Base-by-base conservation (phyloP, 2,113 vertebrate species). In the Myotis lucifugus region DNA sequence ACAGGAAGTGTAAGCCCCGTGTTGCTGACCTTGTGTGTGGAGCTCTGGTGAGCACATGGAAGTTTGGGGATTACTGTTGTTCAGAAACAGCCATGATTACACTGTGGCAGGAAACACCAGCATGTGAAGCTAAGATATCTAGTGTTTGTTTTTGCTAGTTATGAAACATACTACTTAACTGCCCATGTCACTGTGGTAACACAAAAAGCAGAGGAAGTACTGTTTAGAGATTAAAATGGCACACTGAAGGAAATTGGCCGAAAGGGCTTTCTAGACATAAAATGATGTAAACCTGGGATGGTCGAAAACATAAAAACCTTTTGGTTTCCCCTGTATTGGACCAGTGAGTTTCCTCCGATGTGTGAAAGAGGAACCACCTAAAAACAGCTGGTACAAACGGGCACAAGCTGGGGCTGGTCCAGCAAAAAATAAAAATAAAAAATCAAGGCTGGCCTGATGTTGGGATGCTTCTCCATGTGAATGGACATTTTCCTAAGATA, bases 111-210 rank as follows among this genome's bases (percentile, higher is more conserved):
- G 88, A 90, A 83, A 95, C 83, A 67, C 34, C 52, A 88, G 85
- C 40, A 4, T 46, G 82, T 70, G 94, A 97, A 84, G 94, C 92
- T 78, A 92, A 89, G 85, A 88, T 96, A 96, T 97, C 96, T 85
- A 78, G 77, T 59, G 42, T 23, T 21, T 67, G 52, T 87, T 93
- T 97, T 95, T 95, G 96, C 97, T 4, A 89, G 52, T 95, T 86
- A 19, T 40, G 76, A 86, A 94, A 67, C 89, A 95, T 96, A 93
- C 86, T 96, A 84, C 94, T 94, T 95, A 96, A 85, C 95, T 86
- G 67, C 84, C 85, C 84, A 54, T 54, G 56, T 85, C 88, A 85
- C 54, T 61, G 1, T 94, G 32, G 90, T 66, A 96, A 73, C 67
- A 17, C 0, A 46, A 66, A 91, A 94, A 87, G 95, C 91, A 87